Percentiles rank a stretch among this genome's conserved stretches.
Evolutionary conservation across 2,797 vertebrate species (phyloP).

Genomic region (Gymnodraco acuticeps): DNA sequence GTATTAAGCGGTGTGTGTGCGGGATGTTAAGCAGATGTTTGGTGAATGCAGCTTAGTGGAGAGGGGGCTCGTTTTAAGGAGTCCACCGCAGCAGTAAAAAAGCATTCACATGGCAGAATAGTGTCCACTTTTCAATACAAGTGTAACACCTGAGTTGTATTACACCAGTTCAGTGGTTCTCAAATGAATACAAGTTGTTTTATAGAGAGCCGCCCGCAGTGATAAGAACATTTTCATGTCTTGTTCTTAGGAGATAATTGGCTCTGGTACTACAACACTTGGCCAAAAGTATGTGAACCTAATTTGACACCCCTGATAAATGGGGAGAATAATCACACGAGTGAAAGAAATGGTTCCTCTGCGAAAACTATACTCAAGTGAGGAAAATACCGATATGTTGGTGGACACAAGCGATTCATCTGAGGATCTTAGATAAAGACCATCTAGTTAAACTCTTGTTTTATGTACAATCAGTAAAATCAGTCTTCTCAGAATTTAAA

Average conservation of each 20-base stretch:
- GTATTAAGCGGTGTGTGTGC: slow-evolving; percentile 65
- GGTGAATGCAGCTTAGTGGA: slow-evolving; percentile 55
- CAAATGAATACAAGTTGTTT: slow-evolving; percentile 34
- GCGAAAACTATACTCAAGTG: no score
- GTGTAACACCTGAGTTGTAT: slow-evolving; percentile 31
- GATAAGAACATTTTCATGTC: neutral
- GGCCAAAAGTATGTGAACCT: neutral
- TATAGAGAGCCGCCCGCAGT: neutral
- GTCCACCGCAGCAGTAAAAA: slow-evolving; percentile 30
- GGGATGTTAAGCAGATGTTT: slow-evolving; percentile 77
- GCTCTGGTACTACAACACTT: neutral
- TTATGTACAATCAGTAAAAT: no score
- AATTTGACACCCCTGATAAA: no score
- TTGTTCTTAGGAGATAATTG: neutral
- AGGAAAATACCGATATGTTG: no score
- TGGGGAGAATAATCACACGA: no score
- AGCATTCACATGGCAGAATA: neutral
- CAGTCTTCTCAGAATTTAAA: no score
- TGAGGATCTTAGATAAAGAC: no score
- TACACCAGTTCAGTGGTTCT: slow-evolving; percentile 30
- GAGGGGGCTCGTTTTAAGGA: slow-evolving; percentile 29
- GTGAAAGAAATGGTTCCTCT: no score
- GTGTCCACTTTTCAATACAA: slow-evolving; percentile 19
- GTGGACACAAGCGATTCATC: no score
- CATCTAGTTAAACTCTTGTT: no score